Base-by-base conservation (phyloP, 2,888 invertebrate species). In the Apodemia duryi region DNA sequence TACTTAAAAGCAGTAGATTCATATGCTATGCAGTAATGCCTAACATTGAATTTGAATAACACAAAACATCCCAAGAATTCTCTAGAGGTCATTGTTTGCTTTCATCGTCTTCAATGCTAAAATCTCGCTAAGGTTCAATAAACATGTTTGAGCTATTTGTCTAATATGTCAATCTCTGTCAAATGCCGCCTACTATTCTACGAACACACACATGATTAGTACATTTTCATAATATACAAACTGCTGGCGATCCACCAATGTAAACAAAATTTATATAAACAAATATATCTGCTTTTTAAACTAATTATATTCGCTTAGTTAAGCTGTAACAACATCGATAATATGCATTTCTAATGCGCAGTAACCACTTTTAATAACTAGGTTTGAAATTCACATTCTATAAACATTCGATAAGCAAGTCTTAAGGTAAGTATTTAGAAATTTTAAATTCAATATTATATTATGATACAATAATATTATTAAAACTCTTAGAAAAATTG, bases 111-210 rank as follows among this genome's bases (percentile, higher is more conserved):
- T 21, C 49, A 51, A 51, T 51, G 49, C 21, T 13, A 51, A 51
- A 21, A 21, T 51, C 6, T 51, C 6, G 49, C 49, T 7, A 21
- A 51, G 49, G 21, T 51, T 51, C 21, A 51, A 51, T 51, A 51
- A 32, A 60, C 13, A 60, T 35, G 13, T 32, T 60, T 13, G 7
- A 60, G 32, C 32, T 32, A 60, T 60, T 60, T 60, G 35, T 32
- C 11, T 57, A 32, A 60, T 6, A 13, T 60, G 57, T 60, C 57
- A 60, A 60, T 32, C 57, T 60, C 57, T 35, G 57, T 60, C 57
- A 60, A 60, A 32, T 2, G 11, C 32, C 57, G 10, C 57, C 57
- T 35, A 60, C 57, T 60, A 6, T 9, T 60, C 11, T 60, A 32
- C 2, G 32, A 60, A 60, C 32, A 35, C 13, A 60, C 57, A 32